A percentile compares a stretch with the other conserved stretches of the same genome.
Conservation (phyloP, 2,888 invertebrate species). For the Fragum fragum region DNA sequence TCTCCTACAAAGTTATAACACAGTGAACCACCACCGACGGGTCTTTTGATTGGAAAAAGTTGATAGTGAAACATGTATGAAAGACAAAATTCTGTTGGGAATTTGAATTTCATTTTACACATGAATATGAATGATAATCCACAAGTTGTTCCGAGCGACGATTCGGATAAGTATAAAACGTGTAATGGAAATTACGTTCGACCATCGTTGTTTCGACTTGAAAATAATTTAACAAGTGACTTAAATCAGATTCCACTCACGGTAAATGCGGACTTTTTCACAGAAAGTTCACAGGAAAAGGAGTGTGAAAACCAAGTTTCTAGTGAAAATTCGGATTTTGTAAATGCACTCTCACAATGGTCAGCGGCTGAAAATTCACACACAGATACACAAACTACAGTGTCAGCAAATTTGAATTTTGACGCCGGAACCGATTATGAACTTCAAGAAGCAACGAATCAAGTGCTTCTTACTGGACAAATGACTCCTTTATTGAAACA, state of each 20-base stretch:
- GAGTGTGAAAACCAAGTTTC: neutral
- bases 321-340: neutral
- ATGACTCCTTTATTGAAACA: slow-evolving; percentile 62
- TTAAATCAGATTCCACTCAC: slow-evolving; percentile 11
- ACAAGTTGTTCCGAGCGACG: slow-evolving; percentile 45
- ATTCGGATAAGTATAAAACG: neutral
- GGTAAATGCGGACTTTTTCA: slow-evolving; percentile 1
- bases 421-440: slow-evolving; percentile 24
- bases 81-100: slow-evolving; percentile 21
- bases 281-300: neutral
- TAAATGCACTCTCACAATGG: neutral
- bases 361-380: neutral
- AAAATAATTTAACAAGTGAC: neutral
- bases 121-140: slow-evolving; percentile 35
- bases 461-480: slow-evolving; percentile 37
- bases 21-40: neutral
- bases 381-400: neutral
- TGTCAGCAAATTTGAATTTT: neutral
- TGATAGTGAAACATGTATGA: slow-evolving; percentile 19
- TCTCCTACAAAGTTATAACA: neutral
- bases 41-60: neutral
- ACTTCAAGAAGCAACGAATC: slow-evolving; percentile 33
- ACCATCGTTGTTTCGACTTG: neutral
- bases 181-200: no score
- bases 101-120: slow-evolving; percentile 29